These are phyloP conservation scores for Anticlea derivata DNA, from an alignment of 2,888 invertebrate genomes.

Conservation along the genomic window DNA sequence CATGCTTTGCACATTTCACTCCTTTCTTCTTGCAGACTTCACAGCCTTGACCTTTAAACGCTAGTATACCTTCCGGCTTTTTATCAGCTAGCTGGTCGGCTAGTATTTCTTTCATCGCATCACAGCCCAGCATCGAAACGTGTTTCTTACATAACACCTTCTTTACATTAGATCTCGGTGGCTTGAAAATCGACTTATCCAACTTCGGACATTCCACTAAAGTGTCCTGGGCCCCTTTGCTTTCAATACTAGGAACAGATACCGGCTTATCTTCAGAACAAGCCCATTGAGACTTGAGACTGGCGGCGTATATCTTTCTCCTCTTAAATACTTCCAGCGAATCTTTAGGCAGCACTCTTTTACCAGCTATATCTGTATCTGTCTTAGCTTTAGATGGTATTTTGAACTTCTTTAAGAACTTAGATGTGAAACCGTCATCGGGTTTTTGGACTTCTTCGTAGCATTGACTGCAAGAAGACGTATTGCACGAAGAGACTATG, in stretches of 20 bases:
- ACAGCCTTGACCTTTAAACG: conserved; percentile 44
- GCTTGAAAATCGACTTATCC: conserved; percentile 25
- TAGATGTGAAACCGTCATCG: conserved; percentile 27
- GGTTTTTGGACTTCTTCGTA: conserved; percentile 25
- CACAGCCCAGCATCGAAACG: conserved; percentile 51
- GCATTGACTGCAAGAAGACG: conserved; percentile 44
- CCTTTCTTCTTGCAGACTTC: conserved; percentile 38
- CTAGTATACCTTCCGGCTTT: conserved; percentile 46
- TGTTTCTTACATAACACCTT: conserved; percentile 46
- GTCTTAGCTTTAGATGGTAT: conserved; percentile 29
- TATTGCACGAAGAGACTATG: conserved; percentile 50
- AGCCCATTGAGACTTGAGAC: conserved; percentile 54
- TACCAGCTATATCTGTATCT: conserved; percentile 31
- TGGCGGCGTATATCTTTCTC: conserved; percentile 56
- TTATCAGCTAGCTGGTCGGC: conserved; percentile 27
- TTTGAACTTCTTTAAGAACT: conserved; percentile 44
- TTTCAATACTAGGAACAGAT: conserved; percentile 42
- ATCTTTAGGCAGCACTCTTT: conserved; percentile 61
- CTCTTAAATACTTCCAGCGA: conserved; percentile 64
- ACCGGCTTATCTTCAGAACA: conserved; percentile 30
- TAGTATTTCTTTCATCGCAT: conserved; percentile 35
- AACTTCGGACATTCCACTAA: conserved; percentile 30
- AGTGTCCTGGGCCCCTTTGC: conserved; percentile 39
- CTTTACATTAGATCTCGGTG: conserved; percentile 8
- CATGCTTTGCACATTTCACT: conserved; percentile 39